Evolutionary conservation across 1,140 invertebrate species (phyloP).

Genomic region (Pemphigus obesinymphae): DNA sequence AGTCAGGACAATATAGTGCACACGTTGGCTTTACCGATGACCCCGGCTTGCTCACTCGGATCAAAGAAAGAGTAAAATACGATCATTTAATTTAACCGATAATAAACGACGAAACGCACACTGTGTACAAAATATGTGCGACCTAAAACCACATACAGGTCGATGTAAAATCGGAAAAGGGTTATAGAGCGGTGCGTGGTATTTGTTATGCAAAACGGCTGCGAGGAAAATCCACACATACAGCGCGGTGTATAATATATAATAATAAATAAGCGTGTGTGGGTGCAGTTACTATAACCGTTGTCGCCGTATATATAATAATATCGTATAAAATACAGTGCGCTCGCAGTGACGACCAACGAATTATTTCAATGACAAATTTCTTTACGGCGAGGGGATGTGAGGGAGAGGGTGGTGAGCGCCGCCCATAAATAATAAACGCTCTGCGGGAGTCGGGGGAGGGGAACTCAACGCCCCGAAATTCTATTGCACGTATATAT

Average conservation of each 20-base stretch:
- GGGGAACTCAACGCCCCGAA: not conserved
- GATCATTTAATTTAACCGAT: too few relatives aligned
- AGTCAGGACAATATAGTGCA: too few relatives aligned
- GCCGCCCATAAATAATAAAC: not conserved
- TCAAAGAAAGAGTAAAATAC: too few relatives aligned
- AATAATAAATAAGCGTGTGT: not conserved
- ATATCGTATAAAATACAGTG: not conserved
- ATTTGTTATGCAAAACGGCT: not conserved
- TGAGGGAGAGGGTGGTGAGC: too few relatives aligned
- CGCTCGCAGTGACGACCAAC: not conserved
- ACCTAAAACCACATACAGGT: conserved; percentile 12
- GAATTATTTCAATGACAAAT: conserved; percentile 18
- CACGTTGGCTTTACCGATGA: too few relatives aligned
- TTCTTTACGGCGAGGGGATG: conserved; percentile 27
- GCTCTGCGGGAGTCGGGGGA: not conserved
- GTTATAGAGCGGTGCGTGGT: not conserved
- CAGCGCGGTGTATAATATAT: not conserved
- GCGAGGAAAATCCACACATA: not conserved
- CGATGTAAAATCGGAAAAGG: not conserved
- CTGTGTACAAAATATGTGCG: not conserved
- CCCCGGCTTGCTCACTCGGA: too few relatives aligned
- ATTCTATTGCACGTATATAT: too few relatives aligned
- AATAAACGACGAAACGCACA: too few relatives aligned
- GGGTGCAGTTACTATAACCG: too few relatives aligned
- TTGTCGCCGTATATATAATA: too few relatives aligned